phyloP scores from a whole-genome alignment of 37 sponge, comb jelly and placozoan species.

The Amphimedon queenslandica region DNA sequence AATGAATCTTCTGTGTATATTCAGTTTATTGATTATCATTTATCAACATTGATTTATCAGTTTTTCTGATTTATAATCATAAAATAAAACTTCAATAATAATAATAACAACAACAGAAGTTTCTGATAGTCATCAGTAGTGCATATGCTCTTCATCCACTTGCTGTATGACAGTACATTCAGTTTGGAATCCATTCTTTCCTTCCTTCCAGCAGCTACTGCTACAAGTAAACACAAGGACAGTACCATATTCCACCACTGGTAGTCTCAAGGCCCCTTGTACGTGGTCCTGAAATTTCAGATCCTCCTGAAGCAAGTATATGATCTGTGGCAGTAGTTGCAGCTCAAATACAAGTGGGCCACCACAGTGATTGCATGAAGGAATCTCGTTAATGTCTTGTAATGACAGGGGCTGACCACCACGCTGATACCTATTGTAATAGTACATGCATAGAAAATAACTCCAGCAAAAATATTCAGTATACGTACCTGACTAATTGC shows the following conservation, averaged over 20 bases:
- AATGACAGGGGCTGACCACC: conserved; percentile 37
- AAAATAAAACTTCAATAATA: no score
- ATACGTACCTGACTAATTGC: no score
- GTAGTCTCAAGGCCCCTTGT: not conserved
- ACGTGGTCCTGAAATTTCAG: not conserved
- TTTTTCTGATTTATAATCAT: no score
- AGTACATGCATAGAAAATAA: no score
- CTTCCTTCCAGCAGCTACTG: conserved; percentile 70
- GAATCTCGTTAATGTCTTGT: not conserved
- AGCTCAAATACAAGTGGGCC: conserved; percentile 57
- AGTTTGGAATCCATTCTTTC: conserved; percentile 6
- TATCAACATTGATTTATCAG: no score
- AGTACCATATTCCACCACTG: conserved; percentile 69
- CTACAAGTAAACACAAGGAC: conserved; percentile 68
- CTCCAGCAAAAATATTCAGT: no score
- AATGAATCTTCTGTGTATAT: no score
- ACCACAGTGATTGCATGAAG: conserved; percentile 51
- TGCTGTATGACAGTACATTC: conserved; percentile 40
- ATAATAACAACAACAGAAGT: no score
- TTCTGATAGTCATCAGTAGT: no score
- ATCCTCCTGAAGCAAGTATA: conserved; percentile 45
- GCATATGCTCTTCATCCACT: no score
- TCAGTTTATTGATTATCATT: no score
- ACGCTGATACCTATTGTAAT: conserved; percentile 16
- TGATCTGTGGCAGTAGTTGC: conserved; percentile 75